Evolutionary conservation across 2,113 vertebrate species (phyloP).

Genomic region (Charadrius vociferus): DNA sequence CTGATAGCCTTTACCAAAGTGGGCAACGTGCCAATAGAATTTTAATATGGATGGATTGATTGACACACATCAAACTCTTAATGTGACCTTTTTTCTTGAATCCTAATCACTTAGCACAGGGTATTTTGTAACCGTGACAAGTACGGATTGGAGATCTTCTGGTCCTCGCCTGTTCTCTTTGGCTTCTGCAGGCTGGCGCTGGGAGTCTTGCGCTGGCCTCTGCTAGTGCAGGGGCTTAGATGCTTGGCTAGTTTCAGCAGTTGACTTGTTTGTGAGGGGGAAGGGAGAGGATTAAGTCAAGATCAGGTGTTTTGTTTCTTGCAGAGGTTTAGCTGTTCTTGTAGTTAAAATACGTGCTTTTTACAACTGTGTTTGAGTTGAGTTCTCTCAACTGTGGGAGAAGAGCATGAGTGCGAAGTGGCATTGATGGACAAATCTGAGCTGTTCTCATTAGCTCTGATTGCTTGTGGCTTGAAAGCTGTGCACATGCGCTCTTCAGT

Average conservation of each 20-base stretch:
- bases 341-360: neutral
- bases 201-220: neutral
- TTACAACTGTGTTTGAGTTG: neutral
- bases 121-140: neutral
- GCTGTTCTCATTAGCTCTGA: neutral
- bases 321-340: neutral
- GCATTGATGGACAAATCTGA: neutral
- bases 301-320: neutral
- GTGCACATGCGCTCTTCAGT: neutral
- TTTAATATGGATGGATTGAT: neutral
- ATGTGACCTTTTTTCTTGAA: neutral
- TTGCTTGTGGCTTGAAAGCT: neutral
- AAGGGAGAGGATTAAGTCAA: neutral
- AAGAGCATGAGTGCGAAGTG: neutral
- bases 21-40: accelerated
- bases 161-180: neutral
- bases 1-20: neutral
- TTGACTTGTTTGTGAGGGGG: neutral
- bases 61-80: neutral
- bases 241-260: neutral
- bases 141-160: neutral
- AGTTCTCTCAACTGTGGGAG: neutral
- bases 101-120: neutral
- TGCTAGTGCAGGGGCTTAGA: neutral
- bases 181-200: neutral